These are phyloP conservation scores for Malacoraja senta DNA, from an alignment of 2,797 vertebrate genomes.

Conservation along the genomic window DNA sequence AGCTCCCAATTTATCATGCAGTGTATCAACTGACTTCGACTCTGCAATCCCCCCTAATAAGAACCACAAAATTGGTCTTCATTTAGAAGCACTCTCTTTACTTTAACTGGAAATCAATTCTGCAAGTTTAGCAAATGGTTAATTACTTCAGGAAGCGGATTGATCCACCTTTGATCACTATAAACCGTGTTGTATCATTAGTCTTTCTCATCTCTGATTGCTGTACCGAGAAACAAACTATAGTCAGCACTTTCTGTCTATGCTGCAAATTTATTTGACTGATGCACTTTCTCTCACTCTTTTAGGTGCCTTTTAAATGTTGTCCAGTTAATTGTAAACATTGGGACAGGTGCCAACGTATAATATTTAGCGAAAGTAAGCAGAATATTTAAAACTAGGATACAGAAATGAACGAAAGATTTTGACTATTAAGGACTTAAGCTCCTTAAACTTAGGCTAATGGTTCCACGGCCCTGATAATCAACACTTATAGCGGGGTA, in stretches of 20 bases:
- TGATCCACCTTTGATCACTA: constrained; percentile 74
- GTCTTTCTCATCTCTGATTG: constrained; percentile 79
- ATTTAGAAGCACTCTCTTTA: constrained; percentile 78
- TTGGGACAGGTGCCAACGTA: not conserved
- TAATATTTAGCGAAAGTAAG: not conserved
- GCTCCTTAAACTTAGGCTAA: not conserved
- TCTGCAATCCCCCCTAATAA: constrained; percentile 62
- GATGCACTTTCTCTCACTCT: not conserved
- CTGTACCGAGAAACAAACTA: constrained; percentile 66
- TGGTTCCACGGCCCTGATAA: not conserved
- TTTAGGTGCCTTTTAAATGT: constrained; percentile 14
- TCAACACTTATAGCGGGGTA: not conserved
- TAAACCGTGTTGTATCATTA: constrained; percentile 72
- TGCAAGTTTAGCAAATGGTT: constrained; percentile 90
- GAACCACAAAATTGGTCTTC: constrained; percentile 70
- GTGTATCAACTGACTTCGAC: constrained; percentile 69
- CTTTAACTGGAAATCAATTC: constrained; percentile 84
- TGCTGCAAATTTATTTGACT: constrained; percentile 22
- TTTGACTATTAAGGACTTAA: not conserved
- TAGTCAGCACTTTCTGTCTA: constrained; percentile 26
- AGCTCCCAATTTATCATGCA: constrained; percentile 72
- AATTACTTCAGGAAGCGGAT: constrained; percentile 78
- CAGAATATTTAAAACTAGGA: constrained; percentile 3
- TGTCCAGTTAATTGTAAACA: not conserved
- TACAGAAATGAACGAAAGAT: not conserved